A percentile compares a stretch with the other conserved stretches of the same genome.
Evolutionary conservation across 2,113 vertebrate species (phyloP).

Genomic region (Hippocampus abdominalis): DNA sequence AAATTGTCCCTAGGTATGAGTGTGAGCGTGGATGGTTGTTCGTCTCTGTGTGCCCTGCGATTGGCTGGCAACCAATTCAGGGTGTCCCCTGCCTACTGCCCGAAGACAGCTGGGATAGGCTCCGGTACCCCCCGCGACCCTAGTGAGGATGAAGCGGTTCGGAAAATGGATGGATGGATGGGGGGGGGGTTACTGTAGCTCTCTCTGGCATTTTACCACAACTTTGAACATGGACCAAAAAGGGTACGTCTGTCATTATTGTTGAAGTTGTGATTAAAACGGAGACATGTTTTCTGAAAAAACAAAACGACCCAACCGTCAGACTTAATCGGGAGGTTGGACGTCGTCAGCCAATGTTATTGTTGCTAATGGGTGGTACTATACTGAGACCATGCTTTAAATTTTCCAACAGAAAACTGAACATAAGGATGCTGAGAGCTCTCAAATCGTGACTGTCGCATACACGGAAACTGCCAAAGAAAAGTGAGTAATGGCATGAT

Average conservation of each 20-base stretch:
- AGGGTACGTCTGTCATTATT: background rate
- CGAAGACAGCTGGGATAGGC: too few relatives aligned
- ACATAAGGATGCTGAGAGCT: slow-evolving; percentile 69
- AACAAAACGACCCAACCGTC: background rate
- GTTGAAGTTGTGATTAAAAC: background rate
- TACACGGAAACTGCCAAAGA: slow-evolving; percentile 78
- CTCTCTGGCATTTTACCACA: background rate
- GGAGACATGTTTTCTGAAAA: background rate
- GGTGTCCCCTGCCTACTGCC: too few relatives aligned
- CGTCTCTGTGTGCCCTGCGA: too few relatives aligned
- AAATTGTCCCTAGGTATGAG: too few relatives aligned
- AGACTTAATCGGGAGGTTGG: background rate
- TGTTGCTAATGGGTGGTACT: background rate
- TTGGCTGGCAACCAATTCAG: too few relatives aligned
- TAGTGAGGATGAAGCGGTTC: too few relatives aligned
- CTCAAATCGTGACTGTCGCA: slow-evolving; percentile 82
- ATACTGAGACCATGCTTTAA: background rate
- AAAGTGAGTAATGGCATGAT: slow-evolving; percentile 68
- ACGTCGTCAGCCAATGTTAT: background rate
- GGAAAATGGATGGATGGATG: too few relatives aligned
- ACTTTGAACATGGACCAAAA: background rate
- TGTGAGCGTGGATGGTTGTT: too few relatives aligned
- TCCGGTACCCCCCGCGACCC: too few relatives aligned
- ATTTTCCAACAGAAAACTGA: slow-evolving; percentile 70
- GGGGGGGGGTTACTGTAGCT: too few relatives aligned